phyloP scores from a whole-genome alignment of 2,113 vertebrate genomes.

The Sorex araneus region DNA sequence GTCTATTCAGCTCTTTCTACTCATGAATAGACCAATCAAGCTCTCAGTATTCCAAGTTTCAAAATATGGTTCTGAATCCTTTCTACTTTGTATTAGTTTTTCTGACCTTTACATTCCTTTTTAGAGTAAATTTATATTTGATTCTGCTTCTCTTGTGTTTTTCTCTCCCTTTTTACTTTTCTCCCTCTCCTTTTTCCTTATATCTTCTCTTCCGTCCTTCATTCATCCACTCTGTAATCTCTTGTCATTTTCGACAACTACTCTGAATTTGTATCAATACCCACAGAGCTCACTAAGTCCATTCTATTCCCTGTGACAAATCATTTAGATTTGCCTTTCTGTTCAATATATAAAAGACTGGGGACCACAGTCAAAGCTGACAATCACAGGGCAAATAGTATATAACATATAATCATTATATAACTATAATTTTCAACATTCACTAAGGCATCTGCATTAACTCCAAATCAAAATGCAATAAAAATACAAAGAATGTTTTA shows the following conservation, averaged over 20 bases:
- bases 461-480: not conserved
- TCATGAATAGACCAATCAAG: not conserved
- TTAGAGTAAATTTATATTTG: not conserved
- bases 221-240: not conserved
- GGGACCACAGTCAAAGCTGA: not conserved
- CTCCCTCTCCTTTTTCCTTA: too few relatives aligned
- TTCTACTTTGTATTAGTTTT: not conserved
- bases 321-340: slow-evolving; percentile 17
- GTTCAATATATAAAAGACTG: not conserved
- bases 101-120: not conserved
- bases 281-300: not conserved
- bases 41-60: not conserved
- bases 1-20: not conserved
- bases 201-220: not conserved
- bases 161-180: not conserved
- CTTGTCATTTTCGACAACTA: slow-evolving; percentile 3
- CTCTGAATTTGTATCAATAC: slow-evolving; percentile 1
- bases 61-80: not conserved
- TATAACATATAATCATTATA: not conserved
- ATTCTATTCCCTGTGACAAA: not conserved
- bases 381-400: not conserved
- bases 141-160: not conserved
- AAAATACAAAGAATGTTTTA: not conserved
- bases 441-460: not conserved
- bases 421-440: not conserved